Evolutionary conservation across 2,888 invertebrate species (phyloP).

Genomic region (Dryadula phaetusa): DNA sequence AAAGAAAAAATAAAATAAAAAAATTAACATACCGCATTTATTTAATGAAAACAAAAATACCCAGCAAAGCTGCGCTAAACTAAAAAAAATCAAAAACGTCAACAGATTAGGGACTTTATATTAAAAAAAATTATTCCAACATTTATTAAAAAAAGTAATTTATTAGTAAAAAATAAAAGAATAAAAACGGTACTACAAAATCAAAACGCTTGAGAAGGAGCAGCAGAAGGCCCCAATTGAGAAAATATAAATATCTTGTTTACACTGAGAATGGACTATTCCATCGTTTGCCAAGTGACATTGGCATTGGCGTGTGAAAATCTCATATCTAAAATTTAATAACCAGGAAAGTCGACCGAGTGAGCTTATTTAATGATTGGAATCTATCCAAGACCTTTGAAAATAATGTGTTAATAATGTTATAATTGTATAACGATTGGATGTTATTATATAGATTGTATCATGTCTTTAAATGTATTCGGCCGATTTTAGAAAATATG

Average conservation of each 20-base stretch:
- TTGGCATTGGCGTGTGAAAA: conserved; percentile 56
- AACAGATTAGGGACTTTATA: neutral
- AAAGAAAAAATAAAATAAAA: neutral
- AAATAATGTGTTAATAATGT: neutral
- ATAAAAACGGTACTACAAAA: neutral
- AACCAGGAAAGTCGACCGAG: conserved; percentile 43
- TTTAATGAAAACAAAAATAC: neutral
- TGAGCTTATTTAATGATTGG: conserved; percentile 39
- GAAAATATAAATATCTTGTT: conserved; percentile 44
- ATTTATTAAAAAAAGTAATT: no score
- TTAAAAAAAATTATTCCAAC: neutral
- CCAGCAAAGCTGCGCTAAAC: neutral
- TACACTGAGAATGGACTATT: conserved; percentile 51
- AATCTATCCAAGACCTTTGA: conserved; percentile 38
- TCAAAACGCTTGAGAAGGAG: neutral
- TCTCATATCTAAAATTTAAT: conserved; percentile 39
- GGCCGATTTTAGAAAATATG: no score
- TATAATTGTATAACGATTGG: neutral
- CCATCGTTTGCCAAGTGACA: conserved; percentile 62
- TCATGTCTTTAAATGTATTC: no score
- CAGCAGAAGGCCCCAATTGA: no score
- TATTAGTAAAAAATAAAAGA: neutral
- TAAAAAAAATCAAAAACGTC: neutral
- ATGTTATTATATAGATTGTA: no score
- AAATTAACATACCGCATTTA: conserved; percentile 12